Percentiles rank a stretch among this genome's conserved stretches.
Evolutionary conservation across 2,113 vertebrate genomes (phyloP).

Genomic region (Entomyzon cyanotis): DNA sequence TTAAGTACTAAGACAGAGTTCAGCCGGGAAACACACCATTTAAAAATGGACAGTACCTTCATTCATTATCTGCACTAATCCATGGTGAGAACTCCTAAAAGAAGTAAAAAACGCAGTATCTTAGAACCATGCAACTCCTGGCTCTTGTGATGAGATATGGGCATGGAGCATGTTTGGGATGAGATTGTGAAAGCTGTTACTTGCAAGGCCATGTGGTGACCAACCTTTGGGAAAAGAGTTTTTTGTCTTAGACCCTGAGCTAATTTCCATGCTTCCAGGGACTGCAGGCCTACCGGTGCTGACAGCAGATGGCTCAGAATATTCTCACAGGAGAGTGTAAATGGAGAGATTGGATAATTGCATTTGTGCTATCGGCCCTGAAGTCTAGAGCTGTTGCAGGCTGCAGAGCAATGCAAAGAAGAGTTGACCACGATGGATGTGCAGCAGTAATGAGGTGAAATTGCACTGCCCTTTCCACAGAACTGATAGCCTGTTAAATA

Average conservation of each 20-base stretch:
- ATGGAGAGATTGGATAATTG: neutral
- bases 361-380: fast-evolving
- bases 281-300: neutral
- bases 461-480: neutral
- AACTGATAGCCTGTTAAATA: neutral
- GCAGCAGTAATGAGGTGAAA: neutral
- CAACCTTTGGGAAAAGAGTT: neutral
- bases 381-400: neutral
- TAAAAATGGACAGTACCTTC: neutral
- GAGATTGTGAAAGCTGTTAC: neutral
- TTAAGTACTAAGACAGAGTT: neutral
- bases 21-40: neutral
- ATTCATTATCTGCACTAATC: neutral
- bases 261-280: neutral
- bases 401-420: fast-evolving
- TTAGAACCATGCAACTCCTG: neutral
- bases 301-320: constrained; percentile 21
- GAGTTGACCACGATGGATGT: neutral
- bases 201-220: neutral
- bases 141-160: neutral
- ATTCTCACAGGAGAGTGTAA: neutral
- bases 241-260: neutral
- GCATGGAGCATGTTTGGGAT: neutral
- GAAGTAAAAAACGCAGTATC: fast-evolving
- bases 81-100: neutral